Evolutionary conservation across 2,888 invertebrate species (phyloP), one percentile per base, ranked within the genome.

Genomic region (Embidobia sp.): DNA sequence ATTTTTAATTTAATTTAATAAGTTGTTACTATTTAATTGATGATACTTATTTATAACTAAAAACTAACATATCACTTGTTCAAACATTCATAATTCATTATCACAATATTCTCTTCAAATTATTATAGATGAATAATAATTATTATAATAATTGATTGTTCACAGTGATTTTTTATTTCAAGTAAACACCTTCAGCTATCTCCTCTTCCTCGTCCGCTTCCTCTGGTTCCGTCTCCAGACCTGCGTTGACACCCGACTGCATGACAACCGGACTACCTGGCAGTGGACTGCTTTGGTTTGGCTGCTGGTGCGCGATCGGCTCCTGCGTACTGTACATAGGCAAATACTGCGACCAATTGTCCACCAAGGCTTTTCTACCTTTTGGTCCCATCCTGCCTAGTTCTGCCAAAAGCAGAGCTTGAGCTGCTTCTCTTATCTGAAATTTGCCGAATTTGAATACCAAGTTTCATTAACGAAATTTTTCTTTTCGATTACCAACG

Each of bases 261-360:
- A 51, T 72, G 22, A 87, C 84, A 11, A 86, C 82, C 26, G 90
- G 85, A 81, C 91, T 90, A 0, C 87, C 88, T n/a, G 87, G 86
- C 11, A 90, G 90, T 22, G 90, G 90, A 73, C 89, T 89, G 59
- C 90, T 90, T 78, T 86, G 88, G 51, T 86, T 87, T 49, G 85
- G 86, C 0, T 91, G 91, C 83, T 94, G 94, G 0, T 93, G 94
- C 83, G 93, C 95, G 83, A 95, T 95, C 42, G 94, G 94, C 86
- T 95, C 95, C 0, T 94, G 93, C 84, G 94, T 94, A 0, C 95
- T 95, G 87, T 96, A 96, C 57, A 95, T 93, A 0, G 98, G 99
- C 13, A 99, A 91, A 91, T 95, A 98, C 78, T 97, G 97, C 0
- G 98, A 95, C 99, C 99, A 99, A 84, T 95, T 94, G 89, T 99